Evolutionary conservation across 2,888 invertebrate genomes (phyloP).

Genomic region (Bellardia pandia): DNA sequence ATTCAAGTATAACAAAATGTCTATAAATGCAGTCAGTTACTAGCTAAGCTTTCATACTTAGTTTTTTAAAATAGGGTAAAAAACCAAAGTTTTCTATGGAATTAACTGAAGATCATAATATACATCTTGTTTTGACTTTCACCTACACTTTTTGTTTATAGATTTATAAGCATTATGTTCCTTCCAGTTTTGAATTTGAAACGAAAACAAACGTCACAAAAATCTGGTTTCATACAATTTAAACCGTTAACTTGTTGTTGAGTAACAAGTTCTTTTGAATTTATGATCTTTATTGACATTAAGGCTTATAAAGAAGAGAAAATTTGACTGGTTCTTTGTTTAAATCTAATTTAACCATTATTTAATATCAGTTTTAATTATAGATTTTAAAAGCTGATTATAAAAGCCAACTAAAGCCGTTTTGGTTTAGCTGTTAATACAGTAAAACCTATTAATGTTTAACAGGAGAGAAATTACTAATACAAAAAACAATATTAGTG

Average conservation of each 20-base stretch:
- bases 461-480: too few relatives aligned
- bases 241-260: slow-evolving; percentile 3
- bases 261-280: not conserved
- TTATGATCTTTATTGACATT: not conserved
- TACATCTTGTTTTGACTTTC: not conserved
- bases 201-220: not conserved
- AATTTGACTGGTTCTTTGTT: not conserved
- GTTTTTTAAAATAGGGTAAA: too few relatives aligned
- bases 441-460: too few relatives aligned
- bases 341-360: too few relatives aligned
- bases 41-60: too few relatives aligned
- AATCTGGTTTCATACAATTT: not conserved
- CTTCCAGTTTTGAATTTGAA: slow-evolving; percentile 11
- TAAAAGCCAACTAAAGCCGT: not conserved
- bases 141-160: not conserved
- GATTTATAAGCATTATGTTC: not conserved
- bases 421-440: too few relatives aligned
- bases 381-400: not conserved
- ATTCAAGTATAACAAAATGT: not conserved
- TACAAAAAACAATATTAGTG: too few relatives aligned
- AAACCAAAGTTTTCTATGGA: too few relatives aligned
- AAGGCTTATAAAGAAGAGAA: not conserved
- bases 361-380: too few relatives aligned
- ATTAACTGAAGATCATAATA: not conserved
- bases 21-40: too few relatives aligned